Conservation (phyloP, 2,888 invertebrate species). For the Yponomeuta cagnagella region DNA sequence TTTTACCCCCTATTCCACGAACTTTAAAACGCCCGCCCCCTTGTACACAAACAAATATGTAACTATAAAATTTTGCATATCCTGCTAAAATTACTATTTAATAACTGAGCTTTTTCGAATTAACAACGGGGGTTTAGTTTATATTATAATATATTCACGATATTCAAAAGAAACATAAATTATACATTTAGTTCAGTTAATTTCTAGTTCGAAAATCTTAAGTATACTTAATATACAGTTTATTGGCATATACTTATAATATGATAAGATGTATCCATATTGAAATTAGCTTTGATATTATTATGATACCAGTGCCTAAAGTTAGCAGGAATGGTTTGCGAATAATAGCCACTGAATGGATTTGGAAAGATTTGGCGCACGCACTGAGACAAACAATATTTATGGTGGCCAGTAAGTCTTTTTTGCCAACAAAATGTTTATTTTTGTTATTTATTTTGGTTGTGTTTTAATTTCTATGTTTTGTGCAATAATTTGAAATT, state of each 20-base stretch:
- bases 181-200: slow-evolving; percentile 3
- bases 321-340: slow-evolving; percentile 34
- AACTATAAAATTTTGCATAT: slow-evolving; percentile 41
- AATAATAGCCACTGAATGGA: neutral
- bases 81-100: slow-evolving; percentile 39
- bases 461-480: slow-evolving; percentile 32
- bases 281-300: slow-evolving; percentile 53
- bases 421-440: slow-evolving; percentile 15
- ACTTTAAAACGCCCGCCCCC: no score
- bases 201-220: slow-evolving; percentile 17
- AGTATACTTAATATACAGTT: slow-evolving; percentile 22
- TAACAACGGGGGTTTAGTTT: slow-evolving; percentile 21
- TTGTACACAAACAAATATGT: slow-evolving; percentile 18
- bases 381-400: neutral
- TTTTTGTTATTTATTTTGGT: slow-evolving; percentile 25
- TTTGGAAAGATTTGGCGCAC: slow-evolving; percentile 6
- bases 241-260: slow-evolving; percentile 31
- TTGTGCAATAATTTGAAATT: slow-evolving; percentile 70
- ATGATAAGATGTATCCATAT: slow-evolving; percentile 1
- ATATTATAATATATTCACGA: slow-evolving; percentile 13
- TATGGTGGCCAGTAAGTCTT: slow-evolving; percentile 33
- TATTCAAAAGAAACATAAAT: slow-evolving; percentile 3
- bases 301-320: slow-evolving; percentile 67
- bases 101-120: slow-evolving; percentile 1
- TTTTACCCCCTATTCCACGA: no score